Base-by-base conservation (phyloP, 1,140 invertebrate species). In the Polypedilum vanderplanki region DNA sequence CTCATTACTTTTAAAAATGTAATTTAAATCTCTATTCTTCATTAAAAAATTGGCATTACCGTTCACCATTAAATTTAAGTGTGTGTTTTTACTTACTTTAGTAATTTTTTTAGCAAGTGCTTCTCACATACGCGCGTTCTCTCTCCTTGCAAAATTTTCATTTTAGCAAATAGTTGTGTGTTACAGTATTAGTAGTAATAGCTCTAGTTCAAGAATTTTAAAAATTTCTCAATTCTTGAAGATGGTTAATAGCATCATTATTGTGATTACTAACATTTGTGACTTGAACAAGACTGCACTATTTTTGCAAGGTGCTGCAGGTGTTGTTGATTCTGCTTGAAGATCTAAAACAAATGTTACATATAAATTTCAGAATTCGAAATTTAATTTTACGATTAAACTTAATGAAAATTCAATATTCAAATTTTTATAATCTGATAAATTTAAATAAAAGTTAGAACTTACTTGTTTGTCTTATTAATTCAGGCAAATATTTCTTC, bases 401-500 rank as follows among this genome's bases (percentile, higher is more conserved):
- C n/a, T n/a, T n/a, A n/a, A n/a, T n/a, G n/a, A n/a, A n/a, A n/a
- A n/a, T n/a, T n/a, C n/a, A n/a, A n/a, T n/a, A n/a, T n/a, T n/a
- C n/a, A n/a, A n/a, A n/a, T n/a, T n/a, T n/a, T n/a, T n/a, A n/a
- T n/a, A n/a, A n/a, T n/a, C n/a, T n/a, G n/a, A n/a, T n/a, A n/a
- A n/a, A n/a, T n/a, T n/a, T n/a, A 33, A 33, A 3, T 33, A 33
- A 33, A 33, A 33, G 5, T 33, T 33, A 33, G n/a, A n/a, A 70
- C 65, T 70, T 40, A 40, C 90, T 86, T 77, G 91, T 91, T 75
- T 88, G 88, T 78, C 90, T 85, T 77, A 94, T 88, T 40, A 98
- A 85, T 81, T 95, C 91, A 75, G 96, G 96, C 81, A 98, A 86
- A 82, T 97, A 96, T 80, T 94, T 91, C 82, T 96, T 94, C 96